phyloP scores from a whole-genome alignment of 2,797 vertebrate genomes.

The Mormyrus proboscirostris region DNA sequence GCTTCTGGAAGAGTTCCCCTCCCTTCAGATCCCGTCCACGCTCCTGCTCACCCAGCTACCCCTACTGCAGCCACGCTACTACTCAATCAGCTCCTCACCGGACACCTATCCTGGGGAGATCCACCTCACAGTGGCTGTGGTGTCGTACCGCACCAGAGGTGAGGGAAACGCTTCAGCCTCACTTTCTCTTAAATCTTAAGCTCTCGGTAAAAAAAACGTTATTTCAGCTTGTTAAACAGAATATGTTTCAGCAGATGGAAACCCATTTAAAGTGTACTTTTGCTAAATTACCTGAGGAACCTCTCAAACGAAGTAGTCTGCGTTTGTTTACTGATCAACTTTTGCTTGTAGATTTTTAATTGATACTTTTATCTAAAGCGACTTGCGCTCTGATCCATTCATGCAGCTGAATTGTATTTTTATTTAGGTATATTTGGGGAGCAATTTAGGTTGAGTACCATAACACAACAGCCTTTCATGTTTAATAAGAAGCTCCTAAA shows the following conservation, averaged over 20 bases:
- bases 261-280: background rate
- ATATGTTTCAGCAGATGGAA: background rate
- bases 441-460: background rate
- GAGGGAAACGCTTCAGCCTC: constrained; percentile 17
- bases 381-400: background rate
- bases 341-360: background rate
- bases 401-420: background rate
- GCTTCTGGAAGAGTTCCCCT: constrained; percentile 90
- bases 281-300: background rate
- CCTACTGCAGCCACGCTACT: constrained; percentile 89
- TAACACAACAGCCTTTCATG: constrained; percentile 1
- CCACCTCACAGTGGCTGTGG: constrained; percentile 92
- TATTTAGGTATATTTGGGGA: background rate
- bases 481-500: background rate
- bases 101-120: constrained; percentile 84
- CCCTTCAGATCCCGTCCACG: constrained; percentile 86
- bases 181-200: background rate
- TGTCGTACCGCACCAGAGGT: constrained; percentile 88
- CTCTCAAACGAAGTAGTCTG: background rate
- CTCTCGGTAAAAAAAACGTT: background rate
- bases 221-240: background rate
- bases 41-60: constrained; percentile 92
- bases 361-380: background rate
- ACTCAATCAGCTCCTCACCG: constrained; percentile 96
- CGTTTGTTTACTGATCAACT: background rate